Evolutionary conservation across 2,113 vertebrate species (phyloP).

Genomic region (Copsychus sechellarum): DNA sequence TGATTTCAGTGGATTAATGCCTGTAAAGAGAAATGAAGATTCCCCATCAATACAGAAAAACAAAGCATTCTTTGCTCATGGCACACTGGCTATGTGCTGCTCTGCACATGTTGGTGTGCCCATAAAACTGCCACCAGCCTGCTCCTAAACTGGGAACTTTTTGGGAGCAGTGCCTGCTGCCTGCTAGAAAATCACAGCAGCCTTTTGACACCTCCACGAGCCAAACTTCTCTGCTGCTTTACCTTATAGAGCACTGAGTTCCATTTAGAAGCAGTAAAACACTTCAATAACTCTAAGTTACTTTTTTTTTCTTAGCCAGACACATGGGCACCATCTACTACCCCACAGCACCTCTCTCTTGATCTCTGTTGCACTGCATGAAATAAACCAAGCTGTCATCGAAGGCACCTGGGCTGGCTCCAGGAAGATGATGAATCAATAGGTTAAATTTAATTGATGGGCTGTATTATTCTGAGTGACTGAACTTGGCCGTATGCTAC

Average conservation of each 20-base stretch:
- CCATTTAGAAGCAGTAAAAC: neutral
- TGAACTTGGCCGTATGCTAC: neutral
- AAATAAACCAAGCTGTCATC: conserved; percentile 15
- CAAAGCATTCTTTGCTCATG: neutral
- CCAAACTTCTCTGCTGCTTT: neutral
- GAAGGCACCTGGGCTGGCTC: conserved; percentile 8
- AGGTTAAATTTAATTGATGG: conserved; percentile 53
- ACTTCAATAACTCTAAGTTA: conserved; percentile 6
- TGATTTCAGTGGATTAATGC: neutral
- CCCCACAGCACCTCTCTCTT: neutral
- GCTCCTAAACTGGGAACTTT: neutral
- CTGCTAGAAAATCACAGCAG: neutral
- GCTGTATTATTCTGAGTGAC: conserved; percentile 3
- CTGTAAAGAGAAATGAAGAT: neutral
- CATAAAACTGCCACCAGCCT: neutral
- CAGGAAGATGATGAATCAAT: conserved; percentile 15
- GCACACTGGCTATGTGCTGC: neutral
- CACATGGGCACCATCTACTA: conserved; percentile 32
- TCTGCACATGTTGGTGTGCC: neutral
- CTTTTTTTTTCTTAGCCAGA: conserved; percentile 22
- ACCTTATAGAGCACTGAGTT: neutral
- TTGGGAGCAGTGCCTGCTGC: neutral
- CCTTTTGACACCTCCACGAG: neutral
- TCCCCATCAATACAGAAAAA: neutral
- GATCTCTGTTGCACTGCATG: conserved; percentile 30